These are phyloP conservation scores for Alosa sapidissima DNA, from an alignment of 2,797 vertebrate species.

Conservation along the genomic window DNA sequence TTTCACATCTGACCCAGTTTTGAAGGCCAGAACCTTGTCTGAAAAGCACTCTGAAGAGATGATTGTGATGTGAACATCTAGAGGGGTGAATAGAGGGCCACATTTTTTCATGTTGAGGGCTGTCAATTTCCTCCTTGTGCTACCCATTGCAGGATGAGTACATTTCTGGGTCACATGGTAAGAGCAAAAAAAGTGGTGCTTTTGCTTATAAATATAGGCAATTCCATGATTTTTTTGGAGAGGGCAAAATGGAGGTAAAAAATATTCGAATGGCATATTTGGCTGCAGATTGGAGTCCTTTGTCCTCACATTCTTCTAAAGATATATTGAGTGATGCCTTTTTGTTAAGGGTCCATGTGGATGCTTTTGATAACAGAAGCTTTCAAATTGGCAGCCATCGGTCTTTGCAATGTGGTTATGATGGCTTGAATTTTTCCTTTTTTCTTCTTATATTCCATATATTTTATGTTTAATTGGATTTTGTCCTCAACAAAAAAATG, in stretches of 20 bases:
- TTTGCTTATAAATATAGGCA: neutral
- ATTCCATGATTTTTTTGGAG: neutral
- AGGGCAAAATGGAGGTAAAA: neutral
- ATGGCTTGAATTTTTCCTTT: slow-evolving; percentile 35
- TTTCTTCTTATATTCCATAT: slow-evolving; percentile 30
- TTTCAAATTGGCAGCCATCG: slow-evolving; percentile 46
- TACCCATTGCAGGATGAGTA: neutral
- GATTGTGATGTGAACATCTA: slow-evolving; percentile 5
- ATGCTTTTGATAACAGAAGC: slow-evolving; percentile 50
- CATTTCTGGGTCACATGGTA: neutral
- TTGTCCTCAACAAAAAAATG: slow-evolving; percentile 5
- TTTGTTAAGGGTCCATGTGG: slow-evolving; percentile 46
- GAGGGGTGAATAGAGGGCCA: neutral
- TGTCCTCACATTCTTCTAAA: neutral
- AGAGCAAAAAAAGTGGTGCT: neutral
- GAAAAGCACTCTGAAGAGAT: neutral
- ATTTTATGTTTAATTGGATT: slow-evolving; percentile 51
- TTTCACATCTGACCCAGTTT: neutral
- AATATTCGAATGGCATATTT: slow-evolving; percentile 10
- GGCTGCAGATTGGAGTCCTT: neutral
- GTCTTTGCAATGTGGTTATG: slow-evolving; percentile 46
- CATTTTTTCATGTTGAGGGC: neutral
- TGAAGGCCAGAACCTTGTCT: neutral
- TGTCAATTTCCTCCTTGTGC: neutral
- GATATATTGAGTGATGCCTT: slow-evolving; percentile 47